A percentile compares a stretch with the other conserved stretches of the same genome.
Evolutionary conservation across 2,797 vertebrate species (phyloP).

Genomic region (Rhinichthys osculus): DNA sequence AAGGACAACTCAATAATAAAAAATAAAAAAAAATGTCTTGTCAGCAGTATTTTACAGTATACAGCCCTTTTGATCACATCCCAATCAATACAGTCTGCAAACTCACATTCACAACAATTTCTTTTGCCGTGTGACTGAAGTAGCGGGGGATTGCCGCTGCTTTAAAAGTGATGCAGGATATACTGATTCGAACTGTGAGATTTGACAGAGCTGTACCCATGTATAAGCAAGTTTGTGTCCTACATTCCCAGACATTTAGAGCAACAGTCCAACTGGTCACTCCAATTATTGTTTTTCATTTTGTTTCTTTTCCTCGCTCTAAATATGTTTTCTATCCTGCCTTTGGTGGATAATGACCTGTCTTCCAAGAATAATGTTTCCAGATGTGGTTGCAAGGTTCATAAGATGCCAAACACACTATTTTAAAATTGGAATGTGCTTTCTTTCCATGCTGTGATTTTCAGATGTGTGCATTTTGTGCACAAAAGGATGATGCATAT

Average conservation of each 20-base stretch:
- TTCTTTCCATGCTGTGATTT: slow-evolving; percentile 58
- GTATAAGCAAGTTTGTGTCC: slow-evolving; percentile 14
- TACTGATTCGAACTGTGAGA: slow-evolving; percentile 27
- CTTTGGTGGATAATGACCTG: slow-evolving; percentile 71
- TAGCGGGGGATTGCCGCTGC: neutral
- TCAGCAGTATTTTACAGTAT: neutral
- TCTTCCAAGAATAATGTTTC: slow-evolving; percentile 79
- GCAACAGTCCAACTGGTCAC: slow-evolving; percentile 60
- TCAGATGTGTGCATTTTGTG: slow-evolving; percentile 61
- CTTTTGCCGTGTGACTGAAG: neutral
- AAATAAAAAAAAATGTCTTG: neutral
- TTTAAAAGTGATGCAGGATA: neutral
- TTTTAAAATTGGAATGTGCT: slow-evolving; percentile 70
- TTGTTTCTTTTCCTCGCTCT: slow-evolving; percentile 60
- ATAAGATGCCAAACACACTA: slow-evolving; percentile 71
- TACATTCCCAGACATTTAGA: slow-evolving; percentile 64
- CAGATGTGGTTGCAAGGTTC: slow-evolving; percentile 77
- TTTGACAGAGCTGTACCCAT: slow-evolving; percentile 54
- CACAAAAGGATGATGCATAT: slow-evolving; percentile 65
- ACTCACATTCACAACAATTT: neutral
- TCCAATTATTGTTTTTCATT: slow-evolving; percentile 61
- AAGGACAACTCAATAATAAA: neutral
- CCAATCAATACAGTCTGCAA: neutral
- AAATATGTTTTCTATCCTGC: slow-evolving; percentile 59
- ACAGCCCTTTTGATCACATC: neutral